These are phyloP conservation scores for Acrocera orbiculus DNA, from an alignment of 2,888 invertebrate genomes.

Conservation along the genomic window DNA sequence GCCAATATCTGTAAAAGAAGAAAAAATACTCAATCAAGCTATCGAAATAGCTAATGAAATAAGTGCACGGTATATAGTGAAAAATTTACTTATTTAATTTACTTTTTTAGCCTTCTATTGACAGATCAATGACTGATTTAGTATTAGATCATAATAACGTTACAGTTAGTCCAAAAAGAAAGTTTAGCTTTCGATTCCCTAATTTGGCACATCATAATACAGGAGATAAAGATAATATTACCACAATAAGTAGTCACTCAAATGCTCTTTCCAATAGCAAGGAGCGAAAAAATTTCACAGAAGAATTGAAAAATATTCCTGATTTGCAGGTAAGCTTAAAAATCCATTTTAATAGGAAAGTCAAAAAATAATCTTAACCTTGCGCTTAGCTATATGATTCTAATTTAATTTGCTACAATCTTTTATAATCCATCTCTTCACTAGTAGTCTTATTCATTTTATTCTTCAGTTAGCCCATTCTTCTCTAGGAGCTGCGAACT, in stretches of 20 bases:
- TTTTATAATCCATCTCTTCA: no score
- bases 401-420: no score
- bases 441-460: no score
- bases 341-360: no score
- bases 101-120: neutral
- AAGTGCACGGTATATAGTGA: constrained; percentile 42
- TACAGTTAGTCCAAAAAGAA: constrained; percentile 50
- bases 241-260: constrained; percentile 30
- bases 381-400: no score
- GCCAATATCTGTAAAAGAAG: constrained; percentile 84
- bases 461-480: no score
- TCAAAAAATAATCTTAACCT: no score
- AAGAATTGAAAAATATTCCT: constrained; percentile 68
- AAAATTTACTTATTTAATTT: constrained; percentile 14
- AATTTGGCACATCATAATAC: constrained; percentile 21
- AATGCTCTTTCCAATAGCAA: constrained; percentile 27
- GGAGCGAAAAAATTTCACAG: constrained; percentile 64
- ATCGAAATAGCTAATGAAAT: constrained; percentile 87
- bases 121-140: constrained; percentile 42
- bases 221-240: constrained; percentile 17
- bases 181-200: constrained; percentile 63
- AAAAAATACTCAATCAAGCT: constrained; percentile 78
- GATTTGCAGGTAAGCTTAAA: constrained; percentile 65
- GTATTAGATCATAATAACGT: constrained; percentile 36
- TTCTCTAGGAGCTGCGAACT: no score